A percentile compares a stretch with the other conserved stretches of the same genome.
Conservation (phyloP, 2,113 vertebrate species). For the Hemicordylus capensis region DNA sequence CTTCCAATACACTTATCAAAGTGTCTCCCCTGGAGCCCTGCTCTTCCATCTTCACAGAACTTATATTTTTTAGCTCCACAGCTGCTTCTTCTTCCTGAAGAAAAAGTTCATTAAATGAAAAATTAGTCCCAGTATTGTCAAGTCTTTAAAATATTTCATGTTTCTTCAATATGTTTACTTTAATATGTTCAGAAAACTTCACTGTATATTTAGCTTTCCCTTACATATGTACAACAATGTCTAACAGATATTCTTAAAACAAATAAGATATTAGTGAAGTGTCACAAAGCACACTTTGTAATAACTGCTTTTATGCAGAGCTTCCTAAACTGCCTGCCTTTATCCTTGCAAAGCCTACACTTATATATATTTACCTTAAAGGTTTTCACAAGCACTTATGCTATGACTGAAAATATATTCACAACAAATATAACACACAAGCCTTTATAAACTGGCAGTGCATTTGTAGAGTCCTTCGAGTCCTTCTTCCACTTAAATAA, state of each 20-base stretch:
- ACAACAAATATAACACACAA: no score
- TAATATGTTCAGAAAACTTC: conserved; percentile 17
- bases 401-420: no score
- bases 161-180: conserved; percentile 56
- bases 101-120: conserved; percentile 52
- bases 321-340: no score
- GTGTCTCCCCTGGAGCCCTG: not conserved
- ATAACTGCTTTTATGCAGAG: no score
- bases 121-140: conserved; percentile 12
- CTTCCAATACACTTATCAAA: conserved; percentile 30
- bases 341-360: no score
- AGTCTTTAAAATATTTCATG: conserved; percentile 48
- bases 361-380: no score
- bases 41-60: conserved; percentile 33
- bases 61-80: conserved; percentile 45
- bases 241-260: conserved; percentile 65
- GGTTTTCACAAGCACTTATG: no score
- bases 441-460: no score
- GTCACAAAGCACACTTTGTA: not conserved
- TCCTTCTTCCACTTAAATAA: no score
- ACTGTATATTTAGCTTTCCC: conserved; percentile 51
- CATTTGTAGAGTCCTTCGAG: no score
- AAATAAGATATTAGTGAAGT: conserved; percentile 44
- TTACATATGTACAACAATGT: conserved; percentile 60
- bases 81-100: conserved; percentile 56